Evolutionary conservation across 2,113 vertebrate genomes (phyloP).

Genomic region (Colaptes auratus): DNA sequence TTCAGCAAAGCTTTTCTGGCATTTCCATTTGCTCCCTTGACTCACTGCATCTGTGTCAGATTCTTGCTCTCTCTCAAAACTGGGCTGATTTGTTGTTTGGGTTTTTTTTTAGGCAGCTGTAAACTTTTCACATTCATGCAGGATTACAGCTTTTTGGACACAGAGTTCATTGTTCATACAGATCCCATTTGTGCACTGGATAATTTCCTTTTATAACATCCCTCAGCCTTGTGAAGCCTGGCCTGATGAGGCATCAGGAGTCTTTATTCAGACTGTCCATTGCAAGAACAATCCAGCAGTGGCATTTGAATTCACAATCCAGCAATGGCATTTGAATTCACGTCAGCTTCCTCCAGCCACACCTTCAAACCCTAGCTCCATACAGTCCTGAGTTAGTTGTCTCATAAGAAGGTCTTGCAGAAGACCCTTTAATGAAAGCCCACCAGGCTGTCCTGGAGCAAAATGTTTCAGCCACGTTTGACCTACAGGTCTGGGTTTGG

Average conservation of each 20-base stretch:
- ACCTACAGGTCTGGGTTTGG: background rate
- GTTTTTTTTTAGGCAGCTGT: background rate
- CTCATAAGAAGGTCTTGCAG: background rate
- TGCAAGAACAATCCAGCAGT: background rate
- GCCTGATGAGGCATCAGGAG: background rate
- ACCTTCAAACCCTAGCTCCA: background rate
- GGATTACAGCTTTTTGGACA: background rate
- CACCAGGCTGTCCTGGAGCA: background rate
- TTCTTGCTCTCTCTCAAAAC: background rate
- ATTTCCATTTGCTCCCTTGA: background rate
- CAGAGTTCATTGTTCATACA: background rate
- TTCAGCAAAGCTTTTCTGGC: background rate
- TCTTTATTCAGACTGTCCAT: background rate
- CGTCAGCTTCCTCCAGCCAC: background rate
- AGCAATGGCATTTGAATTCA: background rate
- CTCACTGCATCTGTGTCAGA: background rate
- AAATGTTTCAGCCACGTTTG: background rate
- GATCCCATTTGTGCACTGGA: background rate
- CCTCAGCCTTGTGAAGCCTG: background rate
- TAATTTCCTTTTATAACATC: background rate
- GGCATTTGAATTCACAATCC: background rate
- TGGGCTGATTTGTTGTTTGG: background rate
- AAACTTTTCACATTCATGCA: background rate
- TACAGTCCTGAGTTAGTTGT: rapidly evolving
- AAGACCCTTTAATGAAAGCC: background rate